Evolutionary conservation across 2,888 invertebrate species (phyloP).

Genomic region (Andrena bucephala): DNA sequence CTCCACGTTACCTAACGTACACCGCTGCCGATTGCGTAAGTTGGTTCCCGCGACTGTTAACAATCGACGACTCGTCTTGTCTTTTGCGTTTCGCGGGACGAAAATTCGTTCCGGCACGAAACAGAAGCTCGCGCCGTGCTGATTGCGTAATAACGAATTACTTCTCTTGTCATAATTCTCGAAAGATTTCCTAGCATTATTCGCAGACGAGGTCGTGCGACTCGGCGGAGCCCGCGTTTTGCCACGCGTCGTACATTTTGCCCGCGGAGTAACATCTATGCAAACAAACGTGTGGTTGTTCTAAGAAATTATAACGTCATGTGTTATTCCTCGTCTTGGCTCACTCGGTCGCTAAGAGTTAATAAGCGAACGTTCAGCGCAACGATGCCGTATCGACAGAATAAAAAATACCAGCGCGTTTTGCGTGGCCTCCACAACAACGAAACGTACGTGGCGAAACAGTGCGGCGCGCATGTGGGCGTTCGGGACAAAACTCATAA

Average conservation of each 20-base stretch:
- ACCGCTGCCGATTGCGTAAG: constrained; percentile 4
- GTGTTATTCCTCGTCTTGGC: constrained; percentile 62
- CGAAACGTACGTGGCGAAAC: not conserved
- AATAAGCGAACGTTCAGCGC: constrained; percentile 18
- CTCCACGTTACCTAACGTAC: not conserved
- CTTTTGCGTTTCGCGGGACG: not conserved
- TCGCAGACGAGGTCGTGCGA: not conserved
- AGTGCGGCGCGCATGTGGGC: not conserved
- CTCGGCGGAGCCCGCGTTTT: not conserved
- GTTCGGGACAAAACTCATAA: too few relatives aligned
- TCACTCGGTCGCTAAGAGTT: constrained; percentile 56
- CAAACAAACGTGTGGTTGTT: constrained; percentile 46
- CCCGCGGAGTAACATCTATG: constrained; percentile 20
- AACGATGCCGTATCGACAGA: not conserved
- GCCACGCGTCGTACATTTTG: too few relatives aligned
- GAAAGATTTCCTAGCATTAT: constrained; percentile 24
- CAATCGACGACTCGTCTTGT: not conserved
- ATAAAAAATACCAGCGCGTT: not conserved
- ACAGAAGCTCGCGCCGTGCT: too few relatives aligned
- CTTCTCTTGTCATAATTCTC: not conserved
- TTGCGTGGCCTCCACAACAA: not conserved
- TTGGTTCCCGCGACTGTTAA: not conserved
- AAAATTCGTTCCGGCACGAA: not conserved
- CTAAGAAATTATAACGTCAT: constrained; percentile 68
- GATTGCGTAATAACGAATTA: too few relatives aligned